Conservation (phyloP, 2,797 vertebrate species). For the Gymnopithys bicolor region DNA sequence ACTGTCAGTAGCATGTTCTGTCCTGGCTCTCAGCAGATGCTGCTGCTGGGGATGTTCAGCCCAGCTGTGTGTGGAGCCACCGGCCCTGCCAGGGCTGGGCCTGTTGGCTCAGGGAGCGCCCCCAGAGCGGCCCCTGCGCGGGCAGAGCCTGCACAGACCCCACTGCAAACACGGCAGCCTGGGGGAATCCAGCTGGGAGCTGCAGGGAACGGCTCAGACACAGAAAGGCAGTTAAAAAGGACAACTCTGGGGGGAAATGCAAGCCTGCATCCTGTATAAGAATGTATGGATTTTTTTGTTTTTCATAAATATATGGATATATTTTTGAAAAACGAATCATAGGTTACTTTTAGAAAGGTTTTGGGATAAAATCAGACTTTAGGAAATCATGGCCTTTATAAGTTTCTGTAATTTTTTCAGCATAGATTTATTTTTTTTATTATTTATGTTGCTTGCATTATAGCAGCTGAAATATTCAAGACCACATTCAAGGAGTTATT, state of each 20-base stretch:
- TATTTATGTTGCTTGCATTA: neutral
- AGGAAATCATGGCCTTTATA: neutral
- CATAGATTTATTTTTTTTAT: neutral
- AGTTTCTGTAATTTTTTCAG: neutral
- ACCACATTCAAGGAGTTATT: neutral
- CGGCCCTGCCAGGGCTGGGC: no score
- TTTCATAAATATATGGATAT: neutral
- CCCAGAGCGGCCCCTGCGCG: fast-evolving
- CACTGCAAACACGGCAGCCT: neutral
- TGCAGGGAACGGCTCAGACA: neutral
- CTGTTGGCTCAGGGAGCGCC: neutral
- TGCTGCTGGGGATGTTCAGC: neutral
- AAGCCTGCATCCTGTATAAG: neutral
- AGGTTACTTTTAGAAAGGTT: neutral
- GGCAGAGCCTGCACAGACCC: neutral
- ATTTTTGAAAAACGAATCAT: neutral
- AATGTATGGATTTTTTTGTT: neutral
- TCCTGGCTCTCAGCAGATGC: neutral
- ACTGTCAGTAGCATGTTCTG: neutral
- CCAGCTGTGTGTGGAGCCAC: neutral
- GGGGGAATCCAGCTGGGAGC: neutral
- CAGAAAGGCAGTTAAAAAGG: neutral
- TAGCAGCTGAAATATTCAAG: neutral
- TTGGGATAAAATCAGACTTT: neutral
- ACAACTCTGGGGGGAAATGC: neutral